Evolutionary conservation across 2,797 vertebrate genomes (phyloP).

Genomic region (Intellagama lesueurii): DNA sequence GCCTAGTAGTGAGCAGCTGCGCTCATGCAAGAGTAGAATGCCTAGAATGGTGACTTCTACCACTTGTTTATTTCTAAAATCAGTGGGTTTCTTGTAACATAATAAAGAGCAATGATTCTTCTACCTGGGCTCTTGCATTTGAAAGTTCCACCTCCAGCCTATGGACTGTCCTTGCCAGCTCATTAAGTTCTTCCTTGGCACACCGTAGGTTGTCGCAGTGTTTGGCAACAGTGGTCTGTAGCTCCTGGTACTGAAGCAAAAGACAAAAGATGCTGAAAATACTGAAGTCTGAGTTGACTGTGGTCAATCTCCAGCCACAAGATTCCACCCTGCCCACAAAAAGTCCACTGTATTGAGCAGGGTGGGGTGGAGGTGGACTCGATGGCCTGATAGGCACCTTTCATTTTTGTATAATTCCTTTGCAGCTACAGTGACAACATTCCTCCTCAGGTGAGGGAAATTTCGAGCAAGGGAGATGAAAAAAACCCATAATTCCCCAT

Average conservation of each 20-base stretch:
- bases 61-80: background rate
- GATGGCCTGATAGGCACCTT: too few relatives aligned
- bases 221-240: constrained; percentile 80
- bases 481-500: too few relatives aligned
- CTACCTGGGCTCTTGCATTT: constrained; percentile 81
- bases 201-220: constrained; percentile 59
- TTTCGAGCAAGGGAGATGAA: too few relatives aligned
- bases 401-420: too few relatives aligned
- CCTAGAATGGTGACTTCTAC: background rate
- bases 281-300: too few relatives aligned
- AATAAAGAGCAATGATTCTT: background rate
- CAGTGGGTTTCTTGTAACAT: background rate
- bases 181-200: constrained; percentile 79
- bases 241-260: constrained; percentile 78
- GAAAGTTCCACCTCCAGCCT: constrained; percentile 84
- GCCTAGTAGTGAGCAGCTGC: background rate
- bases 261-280: background rate
- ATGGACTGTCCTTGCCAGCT: constrained; percentile 81
- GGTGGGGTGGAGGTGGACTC: too few relatives aligned
- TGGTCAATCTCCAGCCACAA: background rate
- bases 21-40: background rate
- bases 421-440: background rate
- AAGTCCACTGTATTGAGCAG: background rate
- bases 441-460: too few relatives aligned
- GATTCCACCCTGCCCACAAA: background rate